Evolutionary conservation across 2,797 vertebrate species (phyloP), one percentile per base, ranked within the genome.

Genomic region (Betta splendens): DNA sequence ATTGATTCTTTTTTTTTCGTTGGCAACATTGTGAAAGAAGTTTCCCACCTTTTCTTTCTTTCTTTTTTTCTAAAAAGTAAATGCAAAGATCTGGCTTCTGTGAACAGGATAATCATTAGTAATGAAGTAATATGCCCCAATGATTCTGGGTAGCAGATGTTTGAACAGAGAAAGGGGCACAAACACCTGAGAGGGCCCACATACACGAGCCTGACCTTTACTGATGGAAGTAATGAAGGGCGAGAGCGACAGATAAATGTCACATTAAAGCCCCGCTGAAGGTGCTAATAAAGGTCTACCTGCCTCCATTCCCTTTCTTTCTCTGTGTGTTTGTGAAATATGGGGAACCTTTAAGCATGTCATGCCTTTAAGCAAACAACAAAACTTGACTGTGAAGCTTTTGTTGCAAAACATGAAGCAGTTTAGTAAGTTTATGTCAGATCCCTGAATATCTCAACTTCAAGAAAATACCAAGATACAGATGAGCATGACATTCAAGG

Each of bases 181-280:
- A 13, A 70, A 69, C 62, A 78, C 64, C 69, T 73, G 48, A 44
- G 65, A 64, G 58, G 53, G 18, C 47, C 63, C 47, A 17, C 47
- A 31, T 58, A 61, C 48, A 64, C 8, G 32, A 64, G 35, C 9
- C 58, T 85, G 80, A 85, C 85, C 83, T 86, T 87, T 79, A 68
- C 56, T 60, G 74, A 65, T 66, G 44, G 38, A 56, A 49, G 66
- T 75, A 83, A 86, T 81, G 73, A 86, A 71, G 69, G 77, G 59
- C 21, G 16, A 56, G 48, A 73, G 33, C 31, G 8, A 43, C 15
- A 20, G 69, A 79, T 72, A 81, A 81, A 85, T 84, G 79, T 79
- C 83, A 85, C 63, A 48, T 61, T 70, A 81, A 69, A 76, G 72
- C 56, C 46, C 36, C 7, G 42, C 23, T 57, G 63, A 59, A 71